phyloP scores from a whole-genome alignment of 1,140 invertebrate species.

The Metaphire vulgaris region DNA sequence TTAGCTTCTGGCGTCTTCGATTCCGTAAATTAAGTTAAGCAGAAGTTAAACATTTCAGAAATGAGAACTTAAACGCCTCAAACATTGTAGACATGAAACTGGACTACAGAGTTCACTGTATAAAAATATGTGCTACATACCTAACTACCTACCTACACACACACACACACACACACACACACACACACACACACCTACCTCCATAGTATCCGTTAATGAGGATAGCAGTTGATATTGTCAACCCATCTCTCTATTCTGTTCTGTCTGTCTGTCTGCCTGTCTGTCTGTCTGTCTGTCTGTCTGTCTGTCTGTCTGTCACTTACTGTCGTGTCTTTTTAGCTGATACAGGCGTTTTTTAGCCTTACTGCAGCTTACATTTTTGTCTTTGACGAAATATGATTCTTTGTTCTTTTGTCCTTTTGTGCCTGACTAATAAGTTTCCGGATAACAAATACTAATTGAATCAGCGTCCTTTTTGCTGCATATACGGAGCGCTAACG shows the following conservation, averaged over 20 bases:
- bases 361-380: neutral
- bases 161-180: neutral
- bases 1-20: no score
- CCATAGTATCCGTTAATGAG: neutral
- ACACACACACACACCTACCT: neutral
- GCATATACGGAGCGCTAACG: neutral
- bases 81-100: neutral
- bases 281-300: conserved; percentile 1
- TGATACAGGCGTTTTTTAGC: neutral
- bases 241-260: neutral
- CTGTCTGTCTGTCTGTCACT: neutral
- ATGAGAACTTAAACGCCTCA: no score
- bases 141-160: neutral
- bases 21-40: no score
- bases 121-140: neutral
- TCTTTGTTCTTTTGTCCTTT: neutral
- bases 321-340: neutral
- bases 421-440: no score
- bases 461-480: neutral
- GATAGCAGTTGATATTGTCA: neutral
- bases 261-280: neutral
- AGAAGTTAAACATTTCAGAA: no score
- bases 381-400: neutral
- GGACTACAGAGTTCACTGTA: neutral
- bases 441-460: no score